Conservation (phyloP, 1,140 invertebrate genomes). For the Drusus annulatus region DNA sequence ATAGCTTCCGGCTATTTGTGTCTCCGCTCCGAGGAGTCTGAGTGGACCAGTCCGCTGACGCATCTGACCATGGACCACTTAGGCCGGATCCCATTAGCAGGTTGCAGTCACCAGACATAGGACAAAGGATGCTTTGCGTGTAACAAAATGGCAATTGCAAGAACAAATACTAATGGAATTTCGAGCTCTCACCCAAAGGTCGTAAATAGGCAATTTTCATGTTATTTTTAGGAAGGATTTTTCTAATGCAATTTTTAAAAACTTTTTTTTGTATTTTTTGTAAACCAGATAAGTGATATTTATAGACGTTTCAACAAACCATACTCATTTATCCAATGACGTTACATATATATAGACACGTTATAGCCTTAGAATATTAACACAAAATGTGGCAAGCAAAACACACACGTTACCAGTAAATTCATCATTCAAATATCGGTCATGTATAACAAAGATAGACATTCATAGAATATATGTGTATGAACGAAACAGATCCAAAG, state of each 20-base stretch:
- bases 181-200: slow-evolving; percentile 15
- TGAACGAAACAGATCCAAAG: no score
- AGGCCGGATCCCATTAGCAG: slow-evolving; percentile 28
- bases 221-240: no score
- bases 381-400: no score
- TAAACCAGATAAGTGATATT: no score
- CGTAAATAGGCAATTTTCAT: background rate
- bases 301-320: no score
- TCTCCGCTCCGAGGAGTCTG: slow-evolving; percentile 26
- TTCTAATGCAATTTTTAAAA: background rate
- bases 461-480: no score
- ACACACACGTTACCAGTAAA: no score
- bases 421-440: no score
- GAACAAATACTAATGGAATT: slow-evolving; percentile 11
- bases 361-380: no score
- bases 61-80: slow-evolving; percentile 49
- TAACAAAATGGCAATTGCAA: slow-evolving; percentile 7
- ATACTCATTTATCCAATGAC: no score
- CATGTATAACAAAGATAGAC: no score
- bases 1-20: slow-evolving; percentile 52
- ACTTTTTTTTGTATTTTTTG: background rate
- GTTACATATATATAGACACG: no score
- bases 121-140: slow-evolving; percentile 10
- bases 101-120: slow-evolving; percentile 6
- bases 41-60: slow-evolving; percentile 18